Evolutionary conservation across 2,888 invertebrate genomes (phyloP), one percentile per base, ranked within the genome.

Genomic region (Xestia sexstrigata): DNA sequence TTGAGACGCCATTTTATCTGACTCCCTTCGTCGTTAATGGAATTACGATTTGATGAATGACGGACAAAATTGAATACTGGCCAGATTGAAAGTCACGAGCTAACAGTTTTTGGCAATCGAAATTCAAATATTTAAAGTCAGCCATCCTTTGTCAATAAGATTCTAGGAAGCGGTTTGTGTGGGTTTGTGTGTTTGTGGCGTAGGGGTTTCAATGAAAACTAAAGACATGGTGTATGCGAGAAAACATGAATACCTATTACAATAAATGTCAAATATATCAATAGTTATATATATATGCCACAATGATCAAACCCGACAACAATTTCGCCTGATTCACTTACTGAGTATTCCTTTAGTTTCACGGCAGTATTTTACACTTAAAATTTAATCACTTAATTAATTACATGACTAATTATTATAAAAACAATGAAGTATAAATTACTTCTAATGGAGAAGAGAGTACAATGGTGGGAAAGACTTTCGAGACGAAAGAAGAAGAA

Each of bases 371-470:
- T 82, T 89, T 89, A 90, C 89, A 91, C 87, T 89, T 89, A 91
- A 76, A 77, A 7, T 75, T 67, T 83, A 87, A 86, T 77, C 71
- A 79, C 82, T 89, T 90, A 84, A 82, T 66, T 92, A 91, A 89
- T 89, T 92, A 90, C 87, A 90, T 70, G 83, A 91, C 91, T 93
- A 74, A 92, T 42, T 63, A 90, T 63, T 85, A 55, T 85, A 90
- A 89, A 82, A 89, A 89, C 86, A 86, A 90, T 89, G 86, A 89
- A 83, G 87, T 86, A 89, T 92, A 89, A 89, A 88, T 90, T 87
- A 88, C 83, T 88, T 87, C 88, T 85, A 82, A 89, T 85, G 83
- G 81, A 76, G 81, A 88, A 82, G 87, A 81, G 81, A 60, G 49
- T 80, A 73, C 68, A 78, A 76, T 91, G 91, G 91, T 92, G 91